Conservation (phyloP, 2,113 vertebrate genomes). For the Spea bombifrons region DNA sequence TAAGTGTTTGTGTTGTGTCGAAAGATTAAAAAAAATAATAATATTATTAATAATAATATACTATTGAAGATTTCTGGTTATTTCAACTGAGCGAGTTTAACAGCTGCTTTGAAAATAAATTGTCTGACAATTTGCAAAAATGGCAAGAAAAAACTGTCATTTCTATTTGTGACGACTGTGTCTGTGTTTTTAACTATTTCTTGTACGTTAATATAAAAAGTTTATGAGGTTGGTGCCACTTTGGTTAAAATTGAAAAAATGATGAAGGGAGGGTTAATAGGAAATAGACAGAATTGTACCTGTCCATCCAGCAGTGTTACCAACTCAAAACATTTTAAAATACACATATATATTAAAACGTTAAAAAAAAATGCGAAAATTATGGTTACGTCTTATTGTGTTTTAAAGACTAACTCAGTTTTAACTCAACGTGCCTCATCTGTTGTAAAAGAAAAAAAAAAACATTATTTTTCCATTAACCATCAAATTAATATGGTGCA, state of each 20-base stretch:
- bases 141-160: slow-evolving; percentile 89
- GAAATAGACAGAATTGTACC: slow-evolving; percentile 77
- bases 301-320: slow-evolving; percentile 99
- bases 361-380: slow-evolving; percentile 63
- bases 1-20: slow-evolving; percentile 99
- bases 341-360: slow-evolving; percentile 93
- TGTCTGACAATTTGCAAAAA: slow-evolving; percentile 93
- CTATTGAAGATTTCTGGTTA: slow-evolving; percentile 85
- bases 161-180: slow-evolving; percentile 97
- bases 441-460: slow-evolving; percentile 52
- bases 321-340: slow-evolving; percentile 95
- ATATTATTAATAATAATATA: slow-evolving; percentile 48
- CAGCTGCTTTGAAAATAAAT: slow-evolving; percentile 95
- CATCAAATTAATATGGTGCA: slow-evolving; percentile 94
- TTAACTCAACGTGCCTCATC: slow-evolving; percentile 75
- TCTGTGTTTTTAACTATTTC: slow-evolving; percentile 99
- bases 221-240: slow-evolving; percentile 98
- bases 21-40: slow-evolving; percentile 64
- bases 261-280: slow-evolving; percentile 81
- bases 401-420: slow-evolving; percentile 90
- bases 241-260: slow-evolving; percentile 79
- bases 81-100: slow-evolving; percentile 98
- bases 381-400: slow-evolving; percentile 88
- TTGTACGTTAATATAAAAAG: slow-evolving; percentile 99
- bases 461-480: slow-evolving; percentile 90